phyloP scores from a whole-genome alignment of 2,888 invertebrate species.

The Xylophagus ater region DNA sequence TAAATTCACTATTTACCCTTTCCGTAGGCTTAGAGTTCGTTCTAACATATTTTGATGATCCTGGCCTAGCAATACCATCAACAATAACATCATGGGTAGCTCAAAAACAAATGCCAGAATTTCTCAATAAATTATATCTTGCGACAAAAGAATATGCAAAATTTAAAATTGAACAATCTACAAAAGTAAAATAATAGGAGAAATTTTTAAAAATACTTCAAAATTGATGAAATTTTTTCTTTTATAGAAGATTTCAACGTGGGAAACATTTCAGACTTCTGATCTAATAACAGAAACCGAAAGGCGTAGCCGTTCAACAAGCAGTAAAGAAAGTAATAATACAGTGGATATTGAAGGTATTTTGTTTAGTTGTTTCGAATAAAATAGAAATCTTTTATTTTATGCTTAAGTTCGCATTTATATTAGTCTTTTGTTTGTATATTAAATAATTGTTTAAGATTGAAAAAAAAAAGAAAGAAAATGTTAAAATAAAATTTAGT shows the following conservation, averaged over 20 bases:
- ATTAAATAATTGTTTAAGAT: too few relatives aligned
- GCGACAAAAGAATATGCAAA: constrained; percentile 54
- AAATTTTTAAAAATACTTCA: neutral
- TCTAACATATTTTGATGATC: constrained; percentile 80
- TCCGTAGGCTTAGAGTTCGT: constrained; percentile 64
- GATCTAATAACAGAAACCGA: neutral
- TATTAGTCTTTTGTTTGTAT: too few relatives aligned
- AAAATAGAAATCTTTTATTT: too few relatives aligned
- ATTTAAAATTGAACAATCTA: constrained; percentile 34
- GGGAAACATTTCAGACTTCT: neutral
- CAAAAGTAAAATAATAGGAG: constrained; percentile 9
- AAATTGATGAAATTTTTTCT: neutral
- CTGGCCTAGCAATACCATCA: constrained; percentile 63
- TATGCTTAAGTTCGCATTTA: too few relatives aligned
- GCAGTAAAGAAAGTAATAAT: neutral
- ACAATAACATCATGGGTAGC: constrained; percentile 64
- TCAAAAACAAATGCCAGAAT: constrained; percentile 65
- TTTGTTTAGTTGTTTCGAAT: too few relatives aligned
- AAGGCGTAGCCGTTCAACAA: neutral
- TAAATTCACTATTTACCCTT: constrained; percentile 10
- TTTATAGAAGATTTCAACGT: too few relatives aligned
- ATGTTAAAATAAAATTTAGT: too few relatives aligned
- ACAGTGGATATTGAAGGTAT: too few relatives aligned
- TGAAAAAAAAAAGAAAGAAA: too few relatives aligned
- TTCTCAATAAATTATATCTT: constrained; percentile 53